A percentile compares a stretch with the other conserved stretches of the same genome.
Conservation (phyloP, 2,113 vertebrate genomes). For the Notechis scutatus region DNA sequence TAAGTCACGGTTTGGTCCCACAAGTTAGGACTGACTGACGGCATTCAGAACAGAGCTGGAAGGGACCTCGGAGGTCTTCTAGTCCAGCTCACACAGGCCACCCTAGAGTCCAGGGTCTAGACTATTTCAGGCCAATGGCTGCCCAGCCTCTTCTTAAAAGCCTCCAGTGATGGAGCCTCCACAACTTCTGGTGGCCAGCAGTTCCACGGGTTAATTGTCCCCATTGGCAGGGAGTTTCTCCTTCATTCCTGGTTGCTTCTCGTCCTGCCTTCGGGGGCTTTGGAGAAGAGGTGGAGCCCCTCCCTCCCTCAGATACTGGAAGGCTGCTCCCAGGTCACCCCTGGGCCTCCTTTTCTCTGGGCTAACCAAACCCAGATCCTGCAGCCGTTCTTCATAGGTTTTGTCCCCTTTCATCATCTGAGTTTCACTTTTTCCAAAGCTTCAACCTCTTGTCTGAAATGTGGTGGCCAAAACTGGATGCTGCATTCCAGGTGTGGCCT, state of each 20-base stretch:
- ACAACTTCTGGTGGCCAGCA: background rate
- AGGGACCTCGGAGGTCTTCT: background rate
- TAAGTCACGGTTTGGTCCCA: background rate
- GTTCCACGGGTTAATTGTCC: background rate
- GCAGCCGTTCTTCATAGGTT: background rate
- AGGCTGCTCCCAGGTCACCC: accelerated
- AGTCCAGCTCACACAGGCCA: background rate
- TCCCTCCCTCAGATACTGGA: background rate
- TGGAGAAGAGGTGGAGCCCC: background rate
- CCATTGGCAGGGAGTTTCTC: background rate
- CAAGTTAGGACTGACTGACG: background rate
- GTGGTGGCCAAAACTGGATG: background rate
- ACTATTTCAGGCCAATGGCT: background rate
- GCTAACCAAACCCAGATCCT: background rate
- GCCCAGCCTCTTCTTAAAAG: background rate
- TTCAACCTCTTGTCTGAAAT: background rate
- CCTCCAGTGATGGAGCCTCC: background rate
- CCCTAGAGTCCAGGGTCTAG: too few species aligned
- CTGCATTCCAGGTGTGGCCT: background rate
- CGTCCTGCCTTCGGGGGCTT: background rate
- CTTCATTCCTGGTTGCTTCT: background rate
- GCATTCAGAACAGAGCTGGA: background rate
- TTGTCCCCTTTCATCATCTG: background rate
- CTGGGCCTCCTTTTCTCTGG: background rate
- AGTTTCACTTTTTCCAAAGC: background rate